phyloP scores from a whole-genome alignment of 2,888 invertebrate genomes.

The Eumacrocentrus americanus region DNA sequence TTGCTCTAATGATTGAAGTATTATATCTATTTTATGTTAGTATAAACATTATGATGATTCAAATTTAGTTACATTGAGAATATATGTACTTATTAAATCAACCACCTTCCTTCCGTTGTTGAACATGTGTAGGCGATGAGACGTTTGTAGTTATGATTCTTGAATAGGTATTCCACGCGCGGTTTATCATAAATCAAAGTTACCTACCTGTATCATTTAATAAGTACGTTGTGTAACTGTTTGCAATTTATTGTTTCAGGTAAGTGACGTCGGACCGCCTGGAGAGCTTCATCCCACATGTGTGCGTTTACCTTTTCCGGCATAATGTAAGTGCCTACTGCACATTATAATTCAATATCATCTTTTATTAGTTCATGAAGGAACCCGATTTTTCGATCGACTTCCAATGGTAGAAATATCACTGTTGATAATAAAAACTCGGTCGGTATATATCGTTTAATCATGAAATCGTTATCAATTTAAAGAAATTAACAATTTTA shows the following conservation, averaged over 20 bases:
- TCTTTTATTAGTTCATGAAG: neutral
- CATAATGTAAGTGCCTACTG: slow-evolving; percentile 55
- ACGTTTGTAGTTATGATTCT: neutral
- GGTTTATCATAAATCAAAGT: slow-evolving; percentile 50
- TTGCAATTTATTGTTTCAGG: slow-evolving; percentile 62
- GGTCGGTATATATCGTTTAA: too few relatives aligned
- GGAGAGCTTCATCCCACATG: slow-evolving; percentile 52
- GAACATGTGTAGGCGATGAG: slow-evolving; percentile 2
- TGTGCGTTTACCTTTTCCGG: slow-evolving; percentile 52
- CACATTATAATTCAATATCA: slow-evolving; percentile 19
- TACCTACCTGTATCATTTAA: slow-evolving; percentile 19
- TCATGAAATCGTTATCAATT: too few relatives aligned
- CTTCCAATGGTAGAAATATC: neutral
- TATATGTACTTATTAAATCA: too few relatives aligned
- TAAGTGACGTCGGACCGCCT: slow-evolving; percentile 60
- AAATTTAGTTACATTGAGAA: too few relatives aligned
- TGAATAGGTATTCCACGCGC: slow-evolving; percentile 9
- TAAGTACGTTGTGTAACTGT: slow-evolving; percentile 54
- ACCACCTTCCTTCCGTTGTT: too few relatives aligned
- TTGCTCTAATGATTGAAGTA: too few relatives aligned
- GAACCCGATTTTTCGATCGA: neutral
- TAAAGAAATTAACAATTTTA: too few relatives aligned
- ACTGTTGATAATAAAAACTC: neutral
- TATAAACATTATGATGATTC: too few relatives aligned
- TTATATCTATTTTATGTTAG: too few relatives aligned